phyloP scores from a whole-genome alignment of 1,140 invertebrate genomes.

The Zeugodacus cucurbitae region DNA sequence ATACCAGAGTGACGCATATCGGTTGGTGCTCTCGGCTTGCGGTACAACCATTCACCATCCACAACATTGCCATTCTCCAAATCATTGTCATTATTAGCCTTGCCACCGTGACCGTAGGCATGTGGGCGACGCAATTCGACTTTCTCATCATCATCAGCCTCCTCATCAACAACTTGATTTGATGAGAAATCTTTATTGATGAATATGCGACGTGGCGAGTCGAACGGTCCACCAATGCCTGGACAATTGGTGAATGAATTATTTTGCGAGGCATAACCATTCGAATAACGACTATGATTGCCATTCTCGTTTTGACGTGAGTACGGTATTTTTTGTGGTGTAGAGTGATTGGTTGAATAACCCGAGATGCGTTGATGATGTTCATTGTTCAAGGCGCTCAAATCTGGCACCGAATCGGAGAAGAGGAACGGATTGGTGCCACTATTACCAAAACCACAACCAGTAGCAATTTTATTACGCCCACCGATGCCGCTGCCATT shows the following conservation, averaged over 20 bases:
- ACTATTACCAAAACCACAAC: conserved; percentile 58
- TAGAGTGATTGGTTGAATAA: conserved; percentile 64
- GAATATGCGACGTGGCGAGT: conserved; percentile 60
- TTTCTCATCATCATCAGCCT: conserved; percentile 61
- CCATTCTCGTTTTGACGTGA: conserved; percentile 48
- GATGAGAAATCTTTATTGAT: conserved; percentile 62
- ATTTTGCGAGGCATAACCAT: conserved; percentile 60
- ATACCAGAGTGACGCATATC: conserved; percentile 64
- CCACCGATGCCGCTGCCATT: conserved; percentile 53
- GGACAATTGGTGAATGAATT: conserved; percentile 56
- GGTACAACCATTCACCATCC: conserved; percentile 63
- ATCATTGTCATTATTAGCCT: conserved; percentile 49
- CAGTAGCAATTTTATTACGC: conserved; percentile 59
- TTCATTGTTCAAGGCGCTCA: conserved; percentile 63
- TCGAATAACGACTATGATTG: conserved; percentile 62
- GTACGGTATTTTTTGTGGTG: conserved; percentile 62
- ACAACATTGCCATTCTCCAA: conserved; percentile 63
- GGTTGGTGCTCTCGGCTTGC: conserved; percentile 62
- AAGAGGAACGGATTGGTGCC: conserved; percentile 64
- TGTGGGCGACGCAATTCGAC: conserved; percentile 58
- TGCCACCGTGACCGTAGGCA: conserved; percentile 51
- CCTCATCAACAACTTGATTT: conserved; percentile 64
- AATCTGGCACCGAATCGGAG: conserved; percentile 63
- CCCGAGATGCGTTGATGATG: conserved; percentile 62
- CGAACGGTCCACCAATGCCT: conserved; percentile 50